These are phyloP conservation scores for Ophioninae sp. DNA, from an alignment of 2,888 invertebrate genomes.

Conservation along the genomic window DNA sequence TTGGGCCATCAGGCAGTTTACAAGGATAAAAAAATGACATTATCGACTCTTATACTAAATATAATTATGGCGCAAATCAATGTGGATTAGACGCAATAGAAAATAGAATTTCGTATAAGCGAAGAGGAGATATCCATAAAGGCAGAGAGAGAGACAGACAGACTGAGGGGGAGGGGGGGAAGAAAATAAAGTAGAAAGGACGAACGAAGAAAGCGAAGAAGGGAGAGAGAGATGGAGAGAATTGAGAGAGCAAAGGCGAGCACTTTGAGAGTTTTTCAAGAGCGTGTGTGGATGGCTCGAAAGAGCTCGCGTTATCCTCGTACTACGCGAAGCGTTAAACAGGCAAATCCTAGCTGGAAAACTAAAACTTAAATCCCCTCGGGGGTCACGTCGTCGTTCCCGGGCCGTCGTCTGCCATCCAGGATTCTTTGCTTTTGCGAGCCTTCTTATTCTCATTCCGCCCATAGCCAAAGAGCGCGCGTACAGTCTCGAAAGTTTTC, in stretches of 20 bases:
- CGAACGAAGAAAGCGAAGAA: not conserved
- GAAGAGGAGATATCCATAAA: no score
- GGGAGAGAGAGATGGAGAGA: conserved; percentile 7
- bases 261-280: conserved; percentile 46
- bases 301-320: conserved; percentile 43
- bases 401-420: conserved; percentile 41
- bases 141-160: not conserved
- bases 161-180: not conserved
- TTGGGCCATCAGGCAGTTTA: no score
- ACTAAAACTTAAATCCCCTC: conserved; percentile 63
- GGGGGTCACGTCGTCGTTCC: conserved; percentile 55
- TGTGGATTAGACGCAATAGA: no score
- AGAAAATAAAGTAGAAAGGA: no score
- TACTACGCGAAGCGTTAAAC: conserved; percentile 56
- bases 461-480: conserved; percentile 22
- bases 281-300: conserved; percentile 43
- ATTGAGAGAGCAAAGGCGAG: conserved; percentile 9
- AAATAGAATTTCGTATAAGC: no score
- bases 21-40: no score
- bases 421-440: conserved; percentile 24
- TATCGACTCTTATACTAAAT: no score
- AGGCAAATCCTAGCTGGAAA: conserved; percentile 58
- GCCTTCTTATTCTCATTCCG: conserved; percentile 15
- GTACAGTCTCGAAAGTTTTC: conserved; percentile 64
- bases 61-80: no score